Percentiles rank a stretch among this genome's conserved stretches.
These are phyloP conservation scores for Zoroaster sp. DNA, from an alignment of 53 echinoderm and acorn worm genomes.

Conservation along the genomic window DNA sequence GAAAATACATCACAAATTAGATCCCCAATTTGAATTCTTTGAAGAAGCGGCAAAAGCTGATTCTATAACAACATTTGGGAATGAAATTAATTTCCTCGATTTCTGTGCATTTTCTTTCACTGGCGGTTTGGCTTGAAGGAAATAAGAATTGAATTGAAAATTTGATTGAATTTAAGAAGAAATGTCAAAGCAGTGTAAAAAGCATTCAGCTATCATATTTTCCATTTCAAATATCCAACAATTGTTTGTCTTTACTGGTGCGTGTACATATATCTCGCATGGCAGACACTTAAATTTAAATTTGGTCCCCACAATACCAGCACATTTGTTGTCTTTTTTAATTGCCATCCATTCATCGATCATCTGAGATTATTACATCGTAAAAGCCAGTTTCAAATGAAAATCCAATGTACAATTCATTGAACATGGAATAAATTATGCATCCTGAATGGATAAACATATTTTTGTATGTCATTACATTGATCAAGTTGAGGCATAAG, in stretches of 20 bases:
- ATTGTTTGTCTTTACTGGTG: background rate
- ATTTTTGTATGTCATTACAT: too few species aligned
- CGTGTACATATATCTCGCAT: background rate
- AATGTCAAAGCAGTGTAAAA: background rate
- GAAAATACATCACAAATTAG: background rate
- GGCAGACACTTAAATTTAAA: background rate
- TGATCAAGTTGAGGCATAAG: too few species aligned
- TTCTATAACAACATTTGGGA: background rate
- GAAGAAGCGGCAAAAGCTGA: background rate
- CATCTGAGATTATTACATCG: background rate
- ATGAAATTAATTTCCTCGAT: background rate
- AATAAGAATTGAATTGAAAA: background rate
- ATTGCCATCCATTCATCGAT: background rate
- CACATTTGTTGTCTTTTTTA: conserved; percentile 10
- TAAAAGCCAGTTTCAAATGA: too few species aligned
- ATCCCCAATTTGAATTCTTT: background rate
- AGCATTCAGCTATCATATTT: background rate
- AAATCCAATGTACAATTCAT: background rate
- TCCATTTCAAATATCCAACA: background rate
- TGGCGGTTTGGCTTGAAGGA: too few species aligned
- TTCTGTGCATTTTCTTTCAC: background rate
- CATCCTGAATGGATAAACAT: too few species aligned
- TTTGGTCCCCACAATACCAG: background rate
- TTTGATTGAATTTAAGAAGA: background rate
- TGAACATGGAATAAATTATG: too few species aligned